These are phyloP conservation scores for Drosophila sulfurigaster DNA, from an alignment of 1,140 invertebrate species.

Conservation along the genomic window DNA sequence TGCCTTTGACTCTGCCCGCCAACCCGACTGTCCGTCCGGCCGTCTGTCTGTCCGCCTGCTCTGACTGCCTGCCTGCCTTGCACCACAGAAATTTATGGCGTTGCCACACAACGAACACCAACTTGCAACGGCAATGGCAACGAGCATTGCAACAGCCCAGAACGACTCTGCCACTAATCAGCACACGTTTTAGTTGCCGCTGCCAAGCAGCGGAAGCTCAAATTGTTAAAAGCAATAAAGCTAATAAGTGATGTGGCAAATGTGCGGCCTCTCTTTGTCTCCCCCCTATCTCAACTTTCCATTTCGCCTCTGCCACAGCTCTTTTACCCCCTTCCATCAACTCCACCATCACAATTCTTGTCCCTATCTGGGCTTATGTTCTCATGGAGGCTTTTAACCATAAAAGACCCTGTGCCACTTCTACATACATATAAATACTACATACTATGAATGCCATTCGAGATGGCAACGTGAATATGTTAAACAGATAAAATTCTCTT, in stretches of 20 bases:
- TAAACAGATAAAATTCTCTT: background rate
- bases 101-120: slow-evolving; percentile 38
- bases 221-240: slow-evolving; percentile 83
- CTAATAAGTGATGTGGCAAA: slow-evolving; percentile 82
- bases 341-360: background rate
- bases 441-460: background rate
- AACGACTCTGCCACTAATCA: slow-evolving; percentile 69
- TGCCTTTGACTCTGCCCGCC: slow-evolving; percentile 63
- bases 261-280: slow-evolving; percentile 55
- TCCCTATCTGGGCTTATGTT: slow-evolving; percentile 7
- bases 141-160: slow-evolving; percentile 38
- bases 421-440: slow-evolving; percentile 1
- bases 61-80: slow-evolving; percentile 57
- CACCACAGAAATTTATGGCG: slow-evolving; percentile 77
- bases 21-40: background rate
- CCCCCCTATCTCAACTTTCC: background rate
- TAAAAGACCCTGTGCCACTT: background rate
- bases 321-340: background rate
- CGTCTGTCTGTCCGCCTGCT: background rate
- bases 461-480: slow-evolving; percentile 25
- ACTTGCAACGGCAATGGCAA: slow-evolving; percentile 22
- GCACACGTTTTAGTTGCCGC: slow-evolving; percentile 77
- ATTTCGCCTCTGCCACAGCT: background rate
- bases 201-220: slow-evolving; percentile 78
- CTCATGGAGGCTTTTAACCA: slow-evolving; percentile 7